Conservation (phyloP, 2,888 invertebrate genomes). For the Muschampia plurimacula region DNA sequence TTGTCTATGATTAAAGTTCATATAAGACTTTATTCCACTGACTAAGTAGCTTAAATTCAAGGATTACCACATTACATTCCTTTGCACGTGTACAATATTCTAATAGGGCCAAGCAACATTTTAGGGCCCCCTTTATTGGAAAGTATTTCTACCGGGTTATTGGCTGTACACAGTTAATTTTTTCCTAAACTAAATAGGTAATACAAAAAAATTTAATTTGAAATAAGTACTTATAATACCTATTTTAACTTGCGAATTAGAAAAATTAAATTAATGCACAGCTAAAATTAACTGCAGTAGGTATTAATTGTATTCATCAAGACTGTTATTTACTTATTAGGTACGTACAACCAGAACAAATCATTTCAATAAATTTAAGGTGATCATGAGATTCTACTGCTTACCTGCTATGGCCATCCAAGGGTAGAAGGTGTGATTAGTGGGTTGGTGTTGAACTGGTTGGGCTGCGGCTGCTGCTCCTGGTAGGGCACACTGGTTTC, state of each 20-base stretch:
- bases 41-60: neutral
- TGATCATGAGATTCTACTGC: constrained; percentile 53
- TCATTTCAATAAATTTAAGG: too few relatives aligned
- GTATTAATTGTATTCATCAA: too few relatives aligned
- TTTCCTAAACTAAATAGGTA: constrained; percentile 31
- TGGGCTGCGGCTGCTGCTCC: constrained; percentile 92
- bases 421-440: constrained; percentile 97
- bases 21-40: neutral
- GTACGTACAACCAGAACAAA: neutral
- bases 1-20: neutral
- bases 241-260: neutral
- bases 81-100: neutral
- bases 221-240: too few relatives aligned
- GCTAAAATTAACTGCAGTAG: too few relatives aligned
- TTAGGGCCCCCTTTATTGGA: constrained; percentile 60
- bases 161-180: constrained; percentile 51
- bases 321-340: too few relatives aligned
- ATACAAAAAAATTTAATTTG: too few relatives aligned
- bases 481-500: constrained; percentile 95
- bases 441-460: constrained; percentile 95
- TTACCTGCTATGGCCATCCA: constrained; percentile 99
- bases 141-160: constrained; percentile 54
- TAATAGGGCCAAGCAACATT: constrained; percentile 59
- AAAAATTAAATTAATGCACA: neutral
- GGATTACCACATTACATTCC: neutral